These are phyloP conservation scores for Zaprionus ghesquierei DNA, from an alignment of 1,140 invertebrate species.

Conservation along the genomic window DNA sequence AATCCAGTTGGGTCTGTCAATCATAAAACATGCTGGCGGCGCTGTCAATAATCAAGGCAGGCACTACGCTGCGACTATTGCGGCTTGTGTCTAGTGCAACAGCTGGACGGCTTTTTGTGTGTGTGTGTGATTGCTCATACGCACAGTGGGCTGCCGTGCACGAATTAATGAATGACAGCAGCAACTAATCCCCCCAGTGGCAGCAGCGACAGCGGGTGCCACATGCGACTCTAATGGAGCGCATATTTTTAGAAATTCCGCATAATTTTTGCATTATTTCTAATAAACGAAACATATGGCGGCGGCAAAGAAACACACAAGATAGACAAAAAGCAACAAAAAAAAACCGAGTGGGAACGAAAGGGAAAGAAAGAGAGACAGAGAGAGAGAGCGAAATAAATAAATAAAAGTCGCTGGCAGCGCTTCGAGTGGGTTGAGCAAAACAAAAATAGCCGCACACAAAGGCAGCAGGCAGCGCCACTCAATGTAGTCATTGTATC, in stretches of 20 bases:
- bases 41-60: slow-evolving; percentile 43
- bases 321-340: slow-evolving; percentile 6
- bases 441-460: slow-evolving; percentile 53
- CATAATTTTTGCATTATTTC: slow-evolving; percentile 75
- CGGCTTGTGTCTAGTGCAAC: slow-evolving; percentile 49
- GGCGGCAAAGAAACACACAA: neutral
- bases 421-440: slow-evolving; percentile 37
- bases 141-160: slow-evolving; percentile 32
- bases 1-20: slow-evolving; percentile 65
- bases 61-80: neutral
- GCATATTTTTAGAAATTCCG: slow-evolving; percentile 55
- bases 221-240: slow-evolving; percentile 62
- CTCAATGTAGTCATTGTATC: slow-evolving; percentile 46
- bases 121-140: slow-evolving; percentile 48
- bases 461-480: slow-evolving; percentile 23
- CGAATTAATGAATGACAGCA: neutral
- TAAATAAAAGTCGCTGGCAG: slow-evolving; percentile 37
- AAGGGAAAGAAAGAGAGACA: slow-evolving; percentile 8
- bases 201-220: slow-evolving; percentile 19
- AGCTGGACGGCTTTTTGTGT: slow-evolving; percentile 45
- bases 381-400: slow-evolving; percentile 31
- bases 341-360: neutral
- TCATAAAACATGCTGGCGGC: slow-evolving; percentile 50
- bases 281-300: slow-evolving; percentile 67
- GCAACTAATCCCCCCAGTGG: neutral